These are phyloP conservation scores for Nyctereutes procyonoides DNA, from an alignment of 2,113 vertebrate genomes.

Conservation along the genomic window DNA sequence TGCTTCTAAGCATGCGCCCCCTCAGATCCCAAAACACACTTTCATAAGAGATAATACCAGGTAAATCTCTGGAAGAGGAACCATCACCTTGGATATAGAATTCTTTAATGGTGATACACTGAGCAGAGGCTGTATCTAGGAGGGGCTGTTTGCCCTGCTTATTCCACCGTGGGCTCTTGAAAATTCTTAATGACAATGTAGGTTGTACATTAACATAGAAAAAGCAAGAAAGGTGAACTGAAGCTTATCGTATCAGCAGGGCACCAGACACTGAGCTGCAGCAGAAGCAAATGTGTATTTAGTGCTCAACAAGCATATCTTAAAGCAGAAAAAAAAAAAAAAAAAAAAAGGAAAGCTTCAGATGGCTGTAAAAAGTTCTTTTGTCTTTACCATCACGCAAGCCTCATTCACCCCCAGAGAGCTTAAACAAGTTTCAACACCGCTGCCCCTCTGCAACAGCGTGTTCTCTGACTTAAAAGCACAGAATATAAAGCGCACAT, in stretches of 20 bases:
- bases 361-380: background rate
- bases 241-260: background rate
- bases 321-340: background rate
- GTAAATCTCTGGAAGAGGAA: background rate
- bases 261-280: background rate
- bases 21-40: background rate
- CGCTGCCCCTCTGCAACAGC: background rate
- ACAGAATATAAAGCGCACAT: background rate
- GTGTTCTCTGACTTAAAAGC: background rate
- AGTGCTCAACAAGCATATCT: background rate
- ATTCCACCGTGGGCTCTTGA: background rate
- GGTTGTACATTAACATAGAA: background rate
- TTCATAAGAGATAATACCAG: constrained; percentile 41
- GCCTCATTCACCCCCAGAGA: background rate
- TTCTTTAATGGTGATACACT: background rate
- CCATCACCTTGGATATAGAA: background rate
- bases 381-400: too few species aligned
- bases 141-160: background rate
- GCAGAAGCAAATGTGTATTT: background rate
- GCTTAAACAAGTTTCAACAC: background rate
- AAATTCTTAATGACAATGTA: background rate
- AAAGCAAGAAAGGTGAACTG: background rate
- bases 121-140: background rate
- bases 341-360: background rate
- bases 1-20: background rate